Conservation (phyloP, 1,140 invertebrate genomes). For the Nixonia krombeini region DNA sequence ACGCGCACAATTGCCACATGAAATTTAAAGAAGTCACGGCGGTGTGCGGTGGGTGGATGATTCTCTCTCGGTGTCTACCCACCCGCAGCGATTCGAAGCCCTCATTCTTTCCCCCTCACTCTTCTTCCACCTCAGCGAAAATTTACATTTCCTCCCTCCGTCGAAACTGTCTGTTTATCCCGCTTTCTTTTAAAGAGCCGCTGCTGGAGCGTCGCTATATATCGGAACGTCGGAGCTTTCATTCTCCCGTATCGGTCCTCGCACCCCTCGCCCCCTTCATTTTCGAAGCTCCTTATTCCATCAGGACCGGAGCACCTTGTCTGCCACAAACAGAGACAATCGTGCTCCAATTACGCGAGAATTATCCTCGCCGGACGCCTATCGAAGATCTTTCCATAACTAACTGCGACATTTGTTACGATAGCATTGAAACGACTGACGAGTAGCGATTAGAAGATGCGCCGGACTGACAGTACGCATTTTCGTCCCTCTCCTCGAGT, state of each 20-base stretch:
- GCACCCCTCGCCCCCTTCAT: conserved; percentile 25
- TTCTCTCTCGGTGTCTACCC: conserved; percentile 66
- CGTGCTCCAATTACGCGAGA: conserved; percentile 66
- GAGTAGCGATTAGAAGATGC: too few relatives aligned
- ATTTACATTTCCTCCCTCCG: conserved; percentile 71
- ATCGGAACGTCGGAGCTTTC: conserved; percentile 24
- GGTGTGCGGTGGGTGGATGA: conserved; percentile 45
- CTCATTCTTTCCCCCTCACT: conserved; percentile 71
- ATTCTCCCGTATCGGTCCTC: too few relatives aligned
- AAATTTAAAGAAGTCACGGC: conserved; percentile 69
- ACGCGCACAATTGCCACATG: conserved; percentile 71
- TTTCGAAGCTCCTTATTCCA: conserved; percentile 45
- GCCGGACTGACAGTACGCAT: too few relatives aligned
- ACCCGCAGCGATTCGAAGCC: conserved; percentile 65
- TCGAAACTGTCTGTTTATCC: conserved; percentile 71
- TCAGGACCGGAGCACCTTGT: conserved; percentile 64
- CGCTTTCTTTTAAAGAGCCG: conserved; percentile 69
- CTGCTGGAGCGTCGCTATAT: conserved; percentile 63
- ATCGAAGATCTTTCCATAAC: too few relatives aligned
- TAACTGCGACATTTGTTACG: too few relatives aligned
- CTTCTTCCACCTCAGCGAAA: conserved; percentile 70
- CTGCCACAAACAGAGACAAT: conserved; percentile 64
- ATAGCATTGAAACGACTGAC: too few relatives aligned
- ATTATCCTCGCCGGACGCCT: conserved; percentile 70
- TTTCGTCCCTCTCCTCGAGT: too few relatives aligned